phyloP scores from a whole-genome alignment of 2,797 vertebrate species.

The Dendrocincla tyrannina region DNA sequence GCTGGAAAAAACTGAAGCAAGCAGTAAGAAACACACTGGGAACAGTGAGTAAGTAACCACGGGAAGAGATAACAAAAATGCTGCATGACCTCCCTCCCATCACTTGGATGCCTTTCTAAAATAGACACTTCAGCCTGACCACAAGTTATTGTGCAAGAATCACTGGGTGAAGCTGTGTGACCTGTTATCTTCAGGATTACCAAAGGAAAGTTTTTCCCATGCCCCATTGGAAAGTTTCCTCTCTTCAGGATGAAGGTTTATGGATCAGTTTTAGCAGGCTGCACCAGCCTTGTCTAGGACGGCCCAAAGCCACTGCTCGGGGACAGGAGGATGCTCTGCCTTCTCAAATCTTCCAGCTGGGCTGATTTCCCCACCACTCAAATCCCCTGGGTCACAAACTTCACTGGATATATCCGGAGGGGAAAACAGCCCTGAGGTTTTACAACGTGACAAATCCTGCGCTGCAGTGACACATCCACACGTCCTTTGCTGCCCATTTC shows the following conservation, averaged over 20 bases:
- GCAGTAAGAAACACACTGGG: not conserved
- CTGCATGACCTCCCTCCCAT: constrained; percentile 43
- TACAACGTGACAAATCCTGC: not conserved
- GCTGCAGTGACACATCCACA: not conserved
- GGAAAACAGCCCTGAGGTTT: not conserved
- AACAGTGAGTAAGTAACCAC: constrained; percentile 19
- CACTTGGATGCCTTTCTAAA: constrained; percentile 63
- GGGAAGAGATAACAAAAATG: constrained; percentile 54
- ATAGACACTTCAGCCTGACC: constrained; percentile 56
- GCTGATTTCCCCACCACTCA: not conserved
- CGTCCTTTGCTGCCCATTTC: not conserved
- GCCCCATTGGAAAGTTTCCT: not conserved
- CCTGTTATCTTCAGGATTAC: constrained; percentile 49
- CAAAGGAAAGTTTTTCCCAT: constrained; percentile 39
- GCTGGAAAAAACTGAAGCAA: not conserved
- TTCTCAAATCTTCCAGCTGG: not conserved
- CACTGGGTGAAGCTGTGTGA: constrained; percentile 24
- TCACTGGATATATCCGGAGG: not conserved
- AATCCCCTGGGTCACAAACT: not conserved
- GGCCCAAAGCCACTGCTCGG: accelerated
- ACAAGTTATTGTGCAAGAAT: constrained; percentile 47
- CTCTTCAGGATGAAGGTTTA: not conserved
- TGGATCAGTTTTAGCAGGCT: not conserved
- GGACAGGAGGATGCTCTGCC: not conserved
- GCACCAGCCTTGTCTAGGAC: not conserved